phyloP scores from a whole-genome alignment of 2,113 vertebrate genomes.

The Amia ocellicauda region DNA sequence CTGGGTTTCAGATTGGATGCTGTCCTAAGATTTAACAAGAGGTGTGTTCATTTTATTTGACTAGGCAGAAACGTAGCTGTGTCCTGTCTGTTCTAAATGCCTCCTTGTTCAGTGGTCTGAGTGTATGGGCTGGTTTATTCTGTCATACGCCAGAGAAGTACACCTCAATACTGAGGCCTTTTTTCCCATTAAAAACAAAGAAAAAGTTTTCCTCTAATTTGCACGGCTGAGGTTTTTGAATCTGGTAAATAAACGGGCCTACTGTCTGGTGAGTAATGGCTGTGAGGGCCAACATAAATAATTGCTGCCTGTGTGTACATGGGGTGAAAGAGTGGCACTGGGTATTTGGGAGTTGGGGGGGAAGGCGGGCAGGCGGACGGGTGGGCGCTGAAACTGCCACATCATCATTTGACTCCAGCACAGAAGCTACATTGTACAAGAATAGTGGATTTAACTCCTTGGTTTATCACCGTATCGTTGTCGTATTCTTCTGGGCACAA shows the following conservation, averaged over 20 bases:
- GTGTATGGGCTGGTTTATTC: neutral
- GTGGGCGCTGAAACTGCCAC: constrained; percentile 50
- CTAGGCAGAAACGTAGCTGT: neutral
- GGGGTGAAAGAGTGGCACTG: constrained; percentile 23
- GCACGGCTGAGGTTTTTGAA: neutral
- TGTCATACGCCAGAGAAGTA: neutral
- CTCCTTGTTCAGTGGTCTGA: neutral
- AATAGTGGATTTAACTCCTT: no score
- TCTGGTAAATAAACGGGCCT: constrained; percentile 6
- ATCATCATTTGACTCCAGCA: constrained; percentile 54
- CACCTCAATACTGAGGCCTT: neutral
- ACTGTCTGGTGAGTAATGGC: constrained; percentile 13
- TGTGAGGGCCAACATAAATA: neutral
- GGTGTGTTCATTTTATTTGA: no score
- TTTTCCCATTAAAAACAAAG: no score
- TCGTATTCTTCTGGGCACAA: constrained; percentile 35
- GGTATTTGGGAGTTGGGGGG: constrained; percentile 4
- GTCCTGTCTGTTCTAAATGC: neutral
- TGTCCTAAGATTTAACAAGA: no score
- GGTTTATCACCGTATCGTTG: no score
- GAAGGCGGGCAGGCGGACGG: constrained; percentile 10
- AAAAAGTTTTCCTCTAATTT: no score
- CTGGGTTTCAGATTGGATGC: no score
- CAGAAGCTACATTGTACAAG: constrained; percentile 58
- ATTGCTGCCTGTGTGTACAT: constrained; percentile 14